Evolutionary conservation across 2,113 vertebrate species (phyloP), one percentile per base, ranked within the genome.

Genomic region (Myotis brandtii): DNA sequence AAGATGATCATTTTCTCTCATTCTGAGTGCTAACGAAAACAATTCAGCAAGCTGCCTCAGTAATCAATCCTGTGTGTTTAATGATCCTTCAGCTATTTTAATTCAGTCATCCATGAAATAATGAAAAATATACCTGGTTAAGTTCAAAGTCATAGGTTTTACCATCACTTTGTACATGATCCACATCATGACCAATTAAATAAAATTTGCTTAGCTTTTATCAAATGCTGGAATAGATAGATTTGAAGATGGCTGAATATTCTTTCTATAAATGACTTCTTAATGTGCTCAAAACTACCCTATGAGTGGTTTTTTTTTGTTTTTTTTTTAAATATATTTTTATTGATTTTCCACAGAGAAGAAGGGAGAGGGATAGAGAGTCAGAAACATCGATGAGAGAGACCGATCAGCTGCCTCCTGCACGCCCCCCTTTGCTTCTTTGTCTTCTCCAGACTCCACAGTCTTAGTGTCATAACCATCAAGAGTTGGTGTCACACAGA

Each of bases 1-100:
- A 86, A 94, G 40, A 90, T 62, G 16, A 86, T 94, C 75, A 96
- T 93, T 94, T 94, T 27, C 25, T 59, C 32, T 64, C 48, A 48
- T 96, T 95, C 79, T 94, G 62, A 89, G 0, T 82, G 85, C 62
- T 56, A 95, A 95, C 88, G 69, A 93, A 97, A 96, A 94, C 69
- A 96, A 72, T 66, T 77, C 54, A 76, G 13, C 80, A 95, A 79
- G 64, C n/a, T 72, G 50, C 32, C 37, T 91, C 79, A 83, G 52
- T 89, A 84, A 77, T 93, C 54, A 54, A 32, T 93, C 30, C 62
- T 93, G 30, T 76, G 64, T 84, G 54, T 70, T 94, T 96, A 95
- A 93, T 93, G 72, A 94, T 52, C 73, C 32, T 84, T 89, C 34
- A 91, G 75, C n/a, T 87, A 70, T 86, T 96, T 94, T 92, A 91